Conservation (phyloP, 2,888 invertebrate genomes). For the Himalopsyche anomala region DNA sequence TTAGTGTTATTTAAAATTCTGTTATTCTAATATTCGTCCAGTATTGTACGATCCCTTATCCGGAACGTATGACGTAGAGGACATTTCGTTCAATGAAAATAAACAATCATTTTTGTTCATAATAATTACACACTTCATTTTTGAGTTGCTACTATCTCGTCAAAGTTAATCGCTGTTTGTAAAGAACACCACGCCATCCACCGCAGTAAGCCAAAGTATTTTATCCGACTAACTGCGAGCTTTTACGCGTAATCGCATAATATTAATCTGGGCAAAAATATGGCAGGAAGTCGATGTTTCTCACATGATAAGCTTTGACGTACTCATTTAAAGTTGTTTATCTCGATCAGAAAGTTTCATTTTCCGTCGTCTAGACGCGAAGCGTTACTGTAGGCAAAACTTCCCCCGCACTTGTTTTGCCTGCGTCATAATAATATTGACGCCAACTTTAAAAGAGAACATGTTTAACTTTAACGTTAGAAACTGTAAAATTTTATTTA, state of each 20-base stretch:
- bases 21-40: too few species aligned
- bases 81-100: too few species aligned
- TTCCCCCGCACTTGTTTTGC: background rate
- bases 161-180: too few species aligned
- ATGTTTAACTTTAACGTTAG: too few species aligned
- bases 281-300: conserved; percentile 3
- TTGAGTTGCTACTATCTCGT: too few species aligned
- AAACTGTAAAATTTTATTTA: too few species aligned
- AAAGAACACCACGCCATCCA: background rate
- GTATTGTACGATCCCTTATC: too few species aligned
- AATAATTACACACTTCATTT: too few species aligned
- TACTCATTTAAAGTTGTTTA: conserved; percentile 35
- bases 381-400: background rate
- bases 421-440: background rate
- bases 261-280: conserved; percentile 28
- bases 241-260: conserved; percentile 1
- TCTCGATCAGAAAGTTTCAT: conserved; percentile 31
- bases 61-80: too few species aligned
- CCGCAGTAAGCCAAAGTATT: background rate
- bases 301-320: conserved; percentile 32
- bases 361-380: conserved; percentile 31
- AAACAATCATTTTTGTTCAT: too few species aligned
- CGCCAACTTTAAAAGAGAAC: background rate
- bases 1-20: too few species aligned
- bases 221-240: conserved; percentile 16